Evolutionary conservation across 2,888 invertebrate genomes (phyloP).

Genomic region (Latrodectus hesperus): DNA sequence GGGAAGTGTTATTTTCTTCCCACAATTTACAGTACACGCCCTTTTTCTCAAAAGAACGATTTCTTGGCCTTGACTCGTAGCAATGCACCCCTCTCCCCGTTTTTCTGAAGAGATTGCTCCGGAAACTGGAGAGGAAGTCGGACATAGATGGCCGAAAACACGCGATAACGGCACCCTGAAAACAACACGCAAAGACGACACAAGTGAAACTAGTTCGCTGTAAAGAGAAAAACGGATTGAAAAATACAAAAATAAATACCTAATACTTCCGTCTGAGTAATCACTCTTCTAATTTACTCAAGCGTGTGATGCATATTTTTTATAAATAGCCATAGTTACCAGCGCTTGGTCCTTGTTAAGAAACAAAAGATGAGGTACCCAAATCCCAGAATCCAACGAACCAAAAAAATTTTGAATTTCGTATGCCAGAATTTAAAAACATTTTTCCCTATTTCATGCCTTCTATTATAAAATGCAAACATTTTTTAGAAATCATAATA

Average conservation of each 20-base stretch:
- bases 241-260: background rate
- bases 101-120: background rate
- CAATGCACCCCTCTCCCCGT: slow-evolving; percentile 6
- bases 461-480: too few relatives aligned
- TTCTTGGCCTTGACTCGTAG: slow-evolving; percentile 27
- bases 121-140: slow-evolving; percentile 48
- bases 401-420: too few relatives aligned
- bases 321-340: background rate
- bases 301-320: background rate
- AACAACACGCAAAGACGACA: slow-evolving; percentile 15
- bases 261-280: background rate
- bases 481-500: too few relatives aligned
- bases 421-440: too few relatives aligned
- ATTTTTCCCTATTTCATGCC: too few relatives aligned
- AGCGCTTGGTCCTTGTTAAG: background rate
- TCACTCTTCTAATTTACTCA: background rate
- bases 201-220: background rate
- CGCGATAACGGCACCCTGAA: slow-evolving; percentile 6
- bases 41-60: slow-evolving; percentile 11
- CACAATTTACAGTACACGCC: slow-evolving; percentile 30
- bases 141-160: slow-evolving; percentile 29
- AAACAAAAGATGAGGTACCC: too few relatives aligned
- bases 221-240: background rate
- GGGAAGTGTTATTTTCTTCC: background rate
- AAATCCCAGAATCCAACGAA: too few relatives aligned